A percentile compares a stretch with the other conserved stretches of the same genome.
Conservation (phyloP, 2,113 vertebrate genomes). For the Scolopax mira region DNA sequence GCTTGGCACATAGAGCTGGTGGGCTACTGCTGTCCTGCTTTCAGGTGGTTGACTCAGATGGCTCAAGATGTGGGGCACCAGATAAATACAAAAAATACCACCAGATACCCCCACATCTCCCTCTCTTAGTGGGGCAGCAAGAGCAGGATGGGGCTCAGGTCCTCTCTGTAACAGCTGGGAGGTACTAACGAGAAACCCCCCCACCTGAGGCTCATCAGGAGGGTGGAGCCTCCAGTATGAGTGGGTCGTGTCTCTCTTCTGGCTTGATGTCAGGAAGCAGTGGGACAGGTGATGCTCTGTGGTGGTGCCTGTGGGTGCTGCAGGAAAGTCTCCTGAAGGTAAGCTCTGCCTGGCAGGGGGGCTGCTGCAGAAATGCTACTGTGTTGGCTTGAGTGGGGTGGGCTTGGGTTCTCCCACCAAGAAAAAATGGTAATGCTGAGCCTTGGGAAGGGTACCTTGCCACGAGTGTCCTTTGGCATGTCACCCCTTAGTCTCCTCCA, state of each 20-base stretch:
- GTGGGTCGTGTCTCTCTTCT: background rate
- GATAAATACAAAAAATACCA: background rate
- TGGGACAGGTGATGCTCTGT: fast-evolving
- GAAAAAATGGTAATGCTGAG: background rate
- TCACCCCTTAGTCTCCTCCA: background rate
- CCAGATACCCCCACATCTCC: background rate
- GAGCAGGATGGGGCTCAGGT: background rate
- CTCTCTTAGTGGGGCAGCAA: background rate
- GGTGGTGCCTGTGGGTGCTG: background rate
- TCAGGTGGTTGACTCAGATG: fast-evolving
- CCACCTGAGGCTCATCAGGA: background rate
- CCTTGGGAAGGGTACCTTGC: fast-evolving
- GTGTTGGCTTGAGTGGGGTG: fast-evolving
- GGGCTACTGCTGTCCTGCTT: background rate
- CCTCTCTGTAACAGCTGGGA: background rate
- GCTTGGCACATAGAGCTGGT: fast-evolving
- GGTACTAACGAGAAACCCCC: background rate
- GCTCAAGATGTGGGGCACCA: background rate
- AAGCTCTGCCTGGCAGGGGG: background rate
- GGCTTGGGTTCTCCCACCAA: background rate
- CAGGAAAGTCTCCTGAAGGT: background rate
- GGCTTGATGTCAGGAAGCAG: background rate
- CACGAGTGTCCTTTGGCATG: background rate
- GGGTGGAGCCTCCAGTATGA: background rate
- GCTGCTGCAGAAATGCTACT: background rate